Percentiles rank a stretch among this genome's conserved stretches.
These are phyloP conservation scores for Scomber colias DNA, from an alignment of 2,113 vertebrate species.

Conservation along the genomic window DNA sequence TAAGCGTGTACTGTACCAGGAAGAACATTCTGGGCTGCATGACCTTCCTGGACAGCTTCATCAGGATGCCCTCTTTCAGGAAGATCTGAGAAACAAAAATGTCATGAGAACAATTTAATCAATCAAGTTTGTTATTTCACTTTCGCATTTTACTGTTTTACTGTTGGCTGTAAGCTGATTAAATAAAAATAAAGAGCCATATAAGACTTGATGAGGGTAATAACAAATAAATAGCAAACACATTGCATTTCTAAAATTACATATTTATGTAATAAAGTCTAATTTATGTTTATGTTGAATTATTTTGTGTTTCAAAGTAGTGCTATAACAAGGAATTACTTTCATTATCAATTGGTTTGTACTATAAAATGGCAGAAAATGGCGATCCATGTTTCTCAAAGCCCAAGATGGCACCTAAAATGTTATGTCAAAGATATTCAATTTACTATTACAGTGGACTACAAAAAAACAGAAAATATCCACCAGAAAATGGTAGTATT, in stretches of 20 bases:
- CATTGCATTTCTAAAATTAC: background rate
- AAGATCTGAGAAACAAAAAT: conserved; percentile 85
- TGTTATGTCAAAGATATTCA: too few species aligned
- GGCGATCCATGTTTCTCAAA: too few species aligned
- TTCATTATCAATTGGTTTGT: too few species aligned
- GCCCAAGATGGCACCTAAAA: too few species aligned
- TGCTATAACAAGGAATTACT: too few species aligned
- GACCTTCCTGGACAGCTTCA: conserved; percentile 96
- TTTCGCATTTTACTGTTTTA: background rate
- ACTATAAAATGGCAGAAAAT: too few species aligned
- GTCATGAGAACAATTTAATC: background rate
- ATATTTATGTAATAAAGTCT: background rate
- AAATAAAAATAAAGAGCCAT: background rate
- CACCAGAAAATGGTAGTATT: too few species aligned
- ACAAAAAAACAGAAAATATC: too few species aligned
- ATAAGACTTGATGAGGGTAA: too few species aligned
- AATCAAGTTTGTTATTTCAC: background rate
- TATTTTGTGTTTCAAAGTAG: too few species aligned
- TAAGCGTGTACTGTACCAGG: conserved; percentile 86
- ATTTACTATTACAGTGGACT: too few species aligned
- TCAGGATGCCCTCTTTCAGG: conserved; percentile 95
- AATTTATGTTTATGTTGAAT: background rate
- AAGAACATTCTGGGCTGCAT: conserved; percentile 99
- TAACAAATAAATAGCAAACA: too few species aligned
- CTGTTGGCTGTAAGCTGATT: background rate